These are phyloP conservation scores for Liopterus haemorrhoidalis DNA, from an alignment of 2,888 invertebrate genomes.

Conservation along the genomic window DNA sequence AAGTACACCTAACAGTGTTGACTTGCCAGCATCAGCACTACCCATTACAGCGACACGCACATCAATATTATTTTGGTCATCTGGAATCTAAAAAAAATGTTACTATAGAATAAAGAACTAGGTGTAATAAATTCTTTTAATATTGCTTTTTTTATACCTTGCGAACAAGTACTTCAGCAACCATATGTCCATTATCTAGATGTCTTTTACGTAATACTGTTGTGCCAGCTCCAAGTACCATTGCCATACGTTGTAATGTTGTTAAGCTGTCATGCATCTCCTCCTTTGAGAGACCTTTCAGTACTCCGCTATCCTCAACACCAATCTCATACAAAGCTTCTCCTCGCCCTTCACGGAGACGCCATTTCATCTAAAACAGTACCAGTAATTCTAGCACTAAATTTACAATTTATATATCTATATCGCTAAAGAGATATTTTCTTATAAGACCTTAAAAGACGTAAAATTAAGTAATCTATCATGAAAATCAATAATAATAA, in stretches of 20 bases:
- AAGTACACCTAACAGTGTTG: slow-evolving; percentile 89
- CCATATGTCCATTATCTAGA: slow-evolving; percentile 54
- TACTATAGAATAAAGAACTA: neutral
- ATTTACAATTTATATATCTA: too few relatives aligned
- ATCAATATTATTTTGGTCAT: slow-evolving; percentile 83
- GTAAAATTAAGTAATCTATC: too few relatives aligned
- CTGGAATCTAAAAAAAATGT: slow-evolving; percentile 57
- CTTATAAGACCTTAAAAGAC: too few relatives aligned
- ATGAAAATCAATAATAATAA: too few relatives aligned
- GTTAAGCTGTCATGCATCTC: slow-evolving; percentile 83
- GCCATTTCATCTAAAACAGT: slow-evolving; percentile 80
- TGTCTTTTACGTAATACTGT: slow-evolving; percentile 65
- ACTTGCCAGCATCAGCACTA: slow-evolving; percentile 95
- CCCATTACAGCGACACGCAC: slow-evolving; percentile 90
- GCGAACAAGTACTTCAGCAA: slow-evolving; percentile 83
- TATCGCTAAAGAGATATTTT: too few relatives aligned
- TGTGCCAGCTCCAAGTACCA: slow-evolving; percentile 75
- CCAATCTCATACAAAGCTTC: slow-evolving; percentile 98
- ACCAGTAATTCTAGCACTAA: too few relatives aligned
- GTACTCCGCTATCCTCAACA: slow-evolving; percentile 81
- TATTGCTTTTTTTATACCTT: slow-evolving; percentile 52
- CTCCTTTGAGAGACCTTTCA: slow-evolving; percentile 74
- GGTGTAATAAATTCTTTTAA: slow-evolving; percentile 3
- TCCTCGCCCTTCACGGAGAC: slow-evolving; percentile 91
- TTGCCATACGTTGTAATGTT: slow-evolving; percentile 84